Evolutionary conservation across 2,113 vertebrate genomes (phyloP), one percentile per base, ranked within the genome.

Genomic region (Oncorhynchus masou): DNA sequence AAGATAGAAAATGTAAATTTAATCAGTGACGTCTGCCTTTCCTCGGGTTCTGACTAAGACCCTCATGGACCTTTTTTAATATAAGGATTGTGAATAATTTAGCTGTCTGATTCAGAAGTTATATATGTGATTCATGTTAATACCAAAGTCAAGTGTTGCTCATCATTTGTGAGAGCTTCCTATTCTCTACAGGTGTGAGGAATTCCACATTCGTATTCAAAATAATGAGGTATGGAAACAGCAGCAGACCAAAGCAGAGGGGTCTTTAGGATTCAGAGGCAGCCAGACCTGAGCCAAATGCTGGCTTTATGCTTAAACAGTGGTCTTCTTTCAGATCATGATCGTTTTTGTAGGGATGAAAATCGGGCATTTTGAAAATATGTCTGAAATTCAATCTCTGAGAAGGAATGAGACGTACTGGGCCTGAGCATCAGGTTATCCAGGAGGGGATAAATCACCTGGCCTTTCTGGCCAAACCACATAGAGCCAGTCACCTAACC

Each of bases 121-220:
- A 45, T 27, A 11, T 45, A 34, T 66, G 2, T 20, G 67, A 62
- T 51, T 67, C 67, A 24, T 66, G 31, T 60, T 67, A 13, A 72
- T 72, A 20, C 70, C 76, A 77, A 72, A 68, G 69, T 77, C 70
- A 77, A 67, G 60, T 54, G 76, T 45, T 57, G 51, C 16, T 15
- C 27, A 20, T 77, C 25, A 64, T 70, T 45, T 5, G 9, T 24
- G 25, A 31, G 39, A 13, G 5, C 3, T 34, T 20, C 19, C 60
- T 29, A 27, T 29, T 48, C 34, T 72, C 45, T 15, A 34, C 69
- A 24, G 27, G 39, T 72, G 6, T 69, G 20, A 22, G 20, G 34
- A 69, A 45, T n/a, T 20, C 20, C 31, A 69, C 34, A 39, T 69
- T 45, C 20, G 45, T 3, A 22, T 69, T 45, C 45, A 69, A 69